Evolutionary conservation across 2,888 invertebrate genomes (phyloP).

Genomic region (Trissonchulus latispiculum): DNA sequence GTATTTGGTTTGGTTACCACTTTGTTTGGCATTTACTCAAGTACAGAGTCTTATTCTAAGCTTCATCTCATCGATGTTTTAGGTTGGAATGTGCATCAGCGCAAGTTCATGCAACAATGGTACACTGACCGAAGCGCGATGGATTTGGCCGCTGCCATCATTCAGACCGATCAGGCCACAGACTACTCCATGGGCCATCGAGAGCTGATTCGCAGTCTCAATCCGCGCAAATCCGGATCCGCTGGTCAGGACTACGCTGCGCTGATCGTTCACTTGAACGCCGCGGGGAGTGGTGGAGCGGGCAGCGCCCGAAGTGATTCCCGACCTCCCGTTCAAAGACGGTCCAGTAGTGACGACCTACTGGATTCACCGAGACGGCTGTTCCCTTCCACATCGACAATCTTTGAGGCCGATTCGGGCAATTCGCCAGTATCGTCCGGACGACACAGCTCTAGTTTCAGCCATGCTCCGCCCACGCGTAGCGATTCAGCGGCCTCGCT

Average conservation of each 20-base stretch:
- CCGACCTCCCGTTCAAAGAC: not conserved
- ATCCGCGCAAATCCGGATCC: not conserved
- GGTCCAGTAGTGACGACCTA: not conserved
- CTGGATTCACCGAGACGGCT: no score
- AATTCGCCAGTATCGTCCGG: no score
- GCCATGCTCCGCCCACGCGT: no score
- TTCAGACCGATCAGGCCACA: not conserved
- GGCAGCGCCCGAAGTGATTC: no score
- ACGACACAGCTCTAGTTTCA: no score
- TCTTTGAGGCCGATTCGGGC: no score
- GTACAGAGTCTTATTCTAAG: no score
- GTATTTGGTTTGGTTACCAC: no score
- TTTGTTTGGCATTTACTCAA: no score
- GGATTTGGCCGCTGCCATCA: not conserved
- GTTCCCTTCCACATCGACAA: no score
- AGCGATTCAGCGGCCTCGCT: not conserved
- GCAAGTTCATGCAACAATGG: not conserved
- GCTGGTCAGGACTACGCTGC: not conserved
- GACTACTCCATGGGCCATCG: not conserved
- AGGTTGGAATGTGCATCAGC: not conserved
- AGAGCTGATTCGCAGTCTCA: not conserved
- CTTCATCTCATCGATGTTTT: no score
- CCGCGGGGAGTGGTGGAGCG: no score
- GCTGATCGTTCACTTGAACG: not conserved
- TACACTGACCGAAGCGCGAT: not conserved